Evolutionary conservation across 2,113 vertebrate species (phyloP).

Genomic region (Chauna torquata): DNA sequence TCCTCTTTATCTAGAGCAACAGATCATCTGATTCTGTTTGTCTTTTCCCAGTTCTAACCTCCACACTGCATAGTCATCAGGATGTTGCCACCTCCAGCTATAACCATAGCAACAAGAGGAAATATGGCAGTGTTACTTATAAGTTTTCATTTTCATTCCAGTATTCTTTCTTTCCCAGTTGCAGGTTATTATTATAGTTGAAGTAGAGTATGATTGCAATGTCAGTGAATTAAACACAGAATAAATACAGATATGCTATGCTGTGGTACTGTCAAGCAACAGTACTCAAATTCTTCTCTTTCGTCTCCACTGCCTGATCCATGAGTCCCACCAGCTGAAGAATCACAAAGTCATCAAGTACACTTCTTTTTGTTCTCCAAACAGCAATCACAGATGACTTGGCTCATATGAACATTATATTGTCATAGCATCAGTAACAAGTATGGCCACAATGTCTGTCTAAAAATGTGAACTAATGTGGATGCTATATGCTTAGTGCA

Average conservation of each 20-base stretch:
- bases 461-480: background rate
- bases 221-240: background rate
- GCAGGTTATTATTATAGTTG: background rate
- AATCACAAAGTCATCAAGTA: background rate
- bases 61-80: background rate
- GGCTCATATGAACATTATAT: background rate
- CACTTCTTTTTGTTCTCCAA: background rate
- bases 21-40: background rate
- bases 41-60: background rate
- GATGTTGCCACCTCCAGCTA: background rate
- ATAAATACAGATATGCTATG: background rate
- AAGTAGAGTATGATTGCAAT: background rate
- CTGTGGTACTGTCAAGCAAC: background rate
- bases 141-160: background rate
- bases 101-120: background rate
- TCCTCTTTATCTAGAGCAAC: background rate
- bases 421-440: background rate
- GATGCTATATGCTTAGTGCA: rapidly evolving
- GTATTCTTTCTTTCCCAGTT: background rate
- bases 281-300: background rate
- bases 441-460: rapidly evolving
- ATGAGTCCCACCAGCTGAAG: background rate
- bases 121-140: background rate
- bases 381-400: background rate
- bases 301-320: background rate